Evolutionary conservation across 2,797 vertebrate species (phyloP), one percentile per base, ranked within the genome.

Genomic region (Bovichtus variegatus): DNA sequence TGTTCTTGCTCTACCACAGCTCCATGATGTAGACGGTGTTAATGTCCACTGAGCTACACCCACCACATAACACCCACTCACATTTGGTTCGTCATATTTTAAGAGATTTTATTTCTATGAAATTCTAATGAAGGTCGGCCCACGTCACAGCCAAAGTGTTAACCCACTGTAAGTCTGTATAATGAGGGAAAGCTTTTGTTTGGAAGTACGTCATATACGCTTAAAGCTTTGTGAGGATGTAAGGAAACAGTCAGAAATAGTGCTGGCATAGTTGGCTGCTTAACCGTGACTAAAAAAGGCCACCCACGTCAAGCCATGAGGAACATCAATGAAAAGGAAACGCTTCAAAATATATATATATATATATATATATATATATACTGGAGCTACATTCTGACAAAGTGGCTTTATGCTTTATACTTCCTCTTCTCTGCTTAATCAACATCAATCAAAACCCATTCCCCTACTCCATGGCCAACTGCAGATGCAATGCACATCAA

Each of bases 261-360:
- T 9, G 15, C 57, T 58, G 81, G 73, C 59, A 79, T 57, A 59
- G 75, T 80, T 89, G 85, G 83, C 78, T 74, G 59, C 69, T 47
- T 43, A 53, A 73, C 67, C 18, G 16, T 38, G 27, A 74, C 70
- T 66, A 66, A 79, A 63, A 66, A 29, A 75, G 60, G 60, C 46
- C 73, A 68, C 78, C 83, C 71, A 80, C 71, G 21, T 55, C 60
- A 68, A 58, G 55, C 62, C 65, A 25, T n/a, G 50, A 80, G 58
- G 76, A 87, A 74, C 60, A 76, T 76, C 34, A 34, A 27, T 76
- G 61, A 64, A 79, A 76, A 62, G 63, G 19, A 10, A 82, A 54
- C 6, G 51, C 62, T 72, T 70, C 55, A 71, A 60, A 80, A 71
- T 41, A 29, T 29, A 29, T 29, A n/a, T n/a, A n/a, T n/a, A n/a